phyloP scores from a whole-genome alignment of 2,113 vertebrate species.

The Sclerurus mexicanus region DNA sequence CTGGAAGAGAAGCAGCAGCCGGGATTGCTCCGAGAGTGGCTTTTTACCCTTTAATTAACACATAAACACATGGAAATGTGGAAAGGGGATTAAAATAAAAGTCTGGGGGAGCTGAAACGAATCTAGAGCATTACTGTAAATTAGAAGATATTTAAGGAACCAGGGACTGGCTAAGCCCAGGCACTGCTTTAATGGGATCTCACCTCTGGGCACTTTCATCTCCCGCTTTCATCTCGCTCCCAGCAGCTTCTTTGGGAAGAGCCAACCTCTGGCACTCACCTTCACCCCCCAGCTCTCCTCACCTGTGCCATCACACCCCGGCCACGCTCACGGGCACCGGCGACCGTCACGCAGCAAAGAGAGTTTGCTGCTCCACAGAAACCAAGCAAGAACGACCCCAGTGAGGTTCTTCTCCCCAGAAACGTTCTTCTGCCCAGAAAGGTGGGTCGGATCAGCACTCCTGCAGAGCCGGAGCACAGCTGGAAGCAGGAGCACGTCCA shows the following conservation, averaged over 20 bases:
- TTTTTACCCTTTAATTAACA: slow-evolving; percentile 75
- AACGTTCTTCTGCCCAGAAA: neutral
- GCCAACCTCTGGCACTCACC: neutral
- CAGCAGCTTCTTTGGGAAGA: slow-evolving; percentile 39
- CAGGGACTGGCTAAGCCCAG: slow-evolving; percentile 47
- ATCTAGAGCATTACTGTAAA: slow-evolving; percentile 68
- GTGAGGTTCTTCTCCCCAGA: neutral
- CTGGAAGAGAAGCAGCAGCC: slow-evolving; percentile 36
- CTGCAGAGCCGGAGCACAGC: too few relatives aligned
- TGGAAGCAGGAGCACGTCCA: fast-evolving
- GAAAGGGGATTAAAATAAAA: slow-evolving; percentile 69
- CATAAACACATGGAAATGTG: slow-evolving; percentile 72
- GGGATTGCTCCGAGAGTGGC: slow-evolving; percentile 45
- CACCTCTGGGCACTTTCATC: slow-evolving; percentile 69
- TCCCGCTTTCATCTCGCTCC: slow-evolving; percentile 64
- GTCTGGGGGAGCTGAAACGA: slow-evolving; percentile 54
- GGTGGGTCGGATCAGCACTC: neutral
- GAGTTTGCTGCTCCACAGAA: neutral
- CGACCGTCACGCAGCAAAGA: neutral
- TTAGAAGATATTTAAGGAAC: slow-evolving; percentile 71
- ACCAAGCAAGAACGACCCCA: neutral
- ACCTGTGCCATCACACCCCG: neutral
- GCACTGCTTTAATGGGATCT: slow-evolving; percentile 63
- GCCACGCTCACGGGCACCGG: fast-evolving
- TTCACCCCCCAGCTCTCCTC: neutral